Evolutionary conservation across 2,888 invertebrate genomes (phyloP), one percentile per base, ranked within the genome.

Genomic region (Ferdinandea cuprea): DNA sequence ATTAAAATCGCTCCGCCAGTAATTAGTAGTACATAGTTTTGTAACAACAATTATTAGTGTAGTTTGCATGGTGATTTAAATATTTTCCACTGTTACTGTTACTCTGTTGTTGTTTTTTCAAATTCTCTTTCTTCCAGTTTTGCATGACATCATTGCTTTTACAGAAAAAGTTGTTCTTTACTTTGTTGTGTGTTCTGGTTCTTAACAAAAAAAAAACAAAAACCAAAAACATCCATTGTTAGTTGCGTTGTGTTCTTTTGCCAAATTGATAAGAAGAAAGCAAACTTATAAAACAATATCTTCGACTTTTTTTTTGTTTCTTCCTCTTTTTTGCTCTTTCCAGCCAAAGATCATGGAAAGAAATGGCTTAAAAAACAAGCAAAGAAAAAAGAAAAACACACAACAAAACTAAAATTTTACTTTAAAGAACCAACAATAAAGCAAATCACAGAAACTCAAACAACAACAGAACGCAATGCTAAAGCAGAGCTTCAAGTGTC

Each of bases 281-380:
- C 21, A 56, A 54, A 54, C 44, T 61, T 35, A 30, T 3, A 71
- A 56, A 78, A 66, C 44, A 44, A 17, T 13, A 46, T 59, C 42
- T 61, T 61, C 61, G 61, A 63, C 42, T 56, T 44, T 50, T 79
- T 13, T 66, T 13, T 66, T 73, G 37, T 48, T 15, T 71, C 32
- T 73, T 32, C 32, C 19, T 63, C 17, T 44, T 7, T 44, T 78
- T 32, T 59, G 19, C 35, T 59, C 52, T 17, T 66, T 63, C 52
- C 72, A 83, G 83, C 44, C 50, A 83, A 73, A 78, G 83, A 83
- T 68, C 78, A 68, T 54, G 78, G 68, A 61, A 83, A 73, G 59
- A 78, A 72, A 78, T 83, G 72, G 72, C 35, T 32, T 13, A 83
- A 83, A 25, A 78, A 63, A 32, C 78, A 77, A 59, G 3, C 72